A percentile compares a stretch with the other conserved stretches of the same genome.
phyloP scores from a whole-genome alignment of 2,797 vertebrate genomes.

The Paramormyrops hopkinsi region DNA sequence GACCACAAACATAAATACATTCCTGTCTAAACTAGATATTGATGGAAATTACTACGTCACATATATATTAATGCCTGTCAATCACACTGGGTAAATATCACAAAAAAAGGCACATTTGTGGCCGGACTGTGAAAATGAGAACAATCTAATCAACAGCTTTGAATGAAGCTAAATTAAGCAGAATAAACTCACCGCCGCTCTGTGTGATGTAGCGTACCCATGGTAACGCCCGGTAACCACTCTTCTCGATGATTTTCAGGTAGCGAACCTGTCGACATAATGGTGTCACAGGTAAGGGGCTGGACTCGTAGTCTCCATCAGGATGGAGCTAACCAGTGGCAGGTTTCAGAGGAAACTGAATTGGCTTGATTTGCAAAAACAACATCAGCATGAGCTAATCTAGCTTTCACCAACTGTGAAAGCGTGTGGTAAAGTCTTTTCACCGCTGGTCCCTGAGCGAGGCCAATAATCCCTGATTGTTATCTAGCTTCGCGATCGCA shows the following conservation, averaged over 20 bases:
- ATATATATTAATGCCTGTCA: neutral
- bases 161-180: neutral
- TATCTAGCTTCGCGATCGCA: neutral
- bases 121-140: neutral
- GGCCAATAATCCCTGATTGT: neutral
- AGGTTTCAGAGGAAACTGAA: neutral
- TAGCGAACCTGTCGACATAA: conserved; percentile 61
- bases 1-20: neutral
- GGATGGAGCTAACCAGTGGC: neutral
- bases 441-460: neutral
- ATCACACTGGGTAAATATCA: neutral
- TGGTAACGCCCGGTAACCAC: conserved; percentile 69
- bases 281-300: neutral
- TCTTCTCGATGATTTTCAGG: conserved; percentile 76
- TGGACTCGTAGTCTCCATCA: neutral
- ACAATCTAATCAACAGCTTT: neutral
- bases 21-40: neutral
- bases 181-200: conserved; percentile 62
- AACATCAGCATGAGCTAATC: neutral
- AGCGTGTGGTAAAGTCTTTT: neutral
- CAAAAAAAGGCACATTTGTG: neutral
- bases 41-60: neutral
- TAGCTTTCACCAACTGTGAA: neutral
- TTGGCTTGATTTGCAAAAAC: neutral
- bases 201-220: conserved; percentile 77